Percentiles rank a stretch among this genome's conserved stretches.
Conservation (phyloP, 1,140 invertebrate species). For the Pomacea maculata region DNA sequence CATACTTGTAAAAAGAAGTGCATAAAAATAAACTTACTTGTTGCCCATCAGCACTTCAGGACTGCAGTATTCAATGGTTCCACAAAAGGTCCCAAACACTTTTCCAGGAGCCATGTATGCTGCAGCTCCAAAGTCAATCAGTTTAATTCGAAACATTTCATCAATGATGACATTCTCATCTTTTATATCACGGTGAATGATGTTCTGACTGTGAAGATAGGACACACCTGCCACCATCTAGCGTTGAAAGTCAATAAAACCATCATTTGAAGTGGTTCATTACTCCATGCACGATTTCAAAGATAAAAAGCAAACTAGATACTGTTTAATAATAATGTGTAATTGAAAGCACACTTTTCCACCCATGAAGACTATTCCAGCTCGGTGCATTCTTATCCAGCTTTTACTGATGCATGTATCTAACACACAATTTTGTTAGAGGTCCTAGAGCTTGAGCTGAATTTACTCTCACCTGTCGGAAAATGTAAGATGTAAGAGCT, state of each 20-base stretch:
- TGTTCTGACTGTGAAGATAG: slow-evolving; percentile 75
- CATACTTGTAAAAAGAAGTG: too few relatives aligned
- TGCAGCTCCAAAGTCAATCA: slow-evolving; percentile 83
- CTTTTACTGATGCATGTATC: too few relatives aligned
- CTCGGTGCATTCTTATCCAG: too few relatives aligned
- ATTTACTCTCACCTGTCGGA: slow-evolving; percentile 72
- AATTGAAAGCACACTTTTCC: too few relatives aligned
- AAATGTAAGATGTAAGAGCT: slow-evolving; percentile 77
- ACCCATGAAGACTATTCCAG: too few relatives aligned
- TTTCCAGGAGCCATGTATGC: slow-evolving; percentile 72
- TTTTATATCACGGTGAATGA: slow-evolving; percentile 80
- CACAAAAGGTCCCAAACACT: slow-evolving; percentile 79
- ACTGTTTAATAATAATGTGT: too few relatives aligned
- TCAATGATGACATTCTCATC: slow-evolving; percentile 83
- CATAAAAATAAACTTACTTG: slow-evolving; percentile 66
- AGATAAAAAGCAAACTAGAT: too few relatives aligned
- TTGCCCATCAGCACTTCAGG: slow-evolving; percentile 80
- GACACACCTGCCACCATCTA: slow-evolving; percentile 77
- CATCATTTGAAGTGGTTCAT: neutral
- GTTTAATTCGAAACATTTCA: slow-evolving; percentile 77
- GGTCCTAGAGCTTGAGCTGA: too few relatives aligned
- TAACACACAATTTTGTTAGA: too few relatives aligned
- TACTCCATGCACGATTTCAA: too few relatives aligned
- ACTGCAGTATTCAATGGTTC: slow-evolving; percentile 83
- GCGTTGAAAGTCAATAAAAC: slow-evolving; percentile 20